Conservation (phyloP, 2,113 vertebrate genomes). For the Pluvialis apricaria region DNA sequence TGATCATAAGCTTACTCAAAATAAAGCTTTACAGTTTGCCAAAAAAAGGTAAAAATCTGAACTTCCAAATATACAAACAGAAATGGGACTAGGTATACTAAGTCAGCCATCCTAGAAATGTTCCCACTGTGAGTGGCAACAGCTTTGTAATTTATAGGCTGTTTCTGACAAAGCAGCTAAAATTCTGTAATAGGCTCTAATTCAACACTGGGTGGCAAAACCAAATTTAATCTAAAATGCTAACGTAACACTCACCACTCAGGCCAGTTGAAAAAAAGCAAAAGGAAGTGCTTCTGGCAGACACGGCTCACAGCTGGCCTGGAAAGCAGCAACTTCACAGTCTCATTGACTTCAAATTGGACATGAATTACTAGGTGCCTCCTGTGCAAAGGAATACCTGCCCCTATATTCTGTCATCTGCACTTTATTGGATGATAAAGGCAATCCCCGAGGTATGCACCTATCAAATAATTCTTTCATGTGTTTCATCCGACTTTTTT, state of each 20-base stretch:
- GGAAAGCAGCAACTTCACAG: neutral
- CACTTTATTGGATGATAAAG: neutral
- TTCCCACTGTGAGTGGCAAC: neutral
- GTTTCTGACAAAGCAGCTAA: neutral
- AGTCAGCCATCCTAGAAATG: neutral
- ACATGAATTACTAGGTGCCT: neutral
- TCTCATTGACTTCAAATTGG: neutral
- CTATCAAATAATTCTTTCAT: neutral
- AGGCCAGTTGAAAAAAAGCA: neutral
- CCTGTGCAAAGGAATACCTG: neutral
- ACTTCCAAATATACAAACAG: neutral
- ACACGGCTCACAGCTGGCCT: neutral
- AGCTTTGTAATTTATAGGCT: neutral
- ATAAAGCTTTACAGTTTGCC: neutral
- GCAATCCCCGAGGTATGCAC: accelerated
- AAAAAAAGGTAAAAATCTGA: neutral
- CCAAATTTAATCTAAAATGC: neutral
- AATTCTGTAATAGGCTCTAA: neutral
- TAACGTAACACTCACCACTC: neutral
- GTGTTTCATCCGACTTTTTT: neutral
- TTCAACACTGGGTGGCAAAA: neutral
- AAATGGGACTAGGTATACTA: neutral
- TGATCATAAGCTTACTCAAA: neutral
- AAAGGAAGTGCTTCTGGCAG: neutral
- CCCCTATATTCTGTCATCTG: neutral